Conservation (phyloP, 2,797 vertebrate genomes). For the Eidolon dupreanum region DNA sequence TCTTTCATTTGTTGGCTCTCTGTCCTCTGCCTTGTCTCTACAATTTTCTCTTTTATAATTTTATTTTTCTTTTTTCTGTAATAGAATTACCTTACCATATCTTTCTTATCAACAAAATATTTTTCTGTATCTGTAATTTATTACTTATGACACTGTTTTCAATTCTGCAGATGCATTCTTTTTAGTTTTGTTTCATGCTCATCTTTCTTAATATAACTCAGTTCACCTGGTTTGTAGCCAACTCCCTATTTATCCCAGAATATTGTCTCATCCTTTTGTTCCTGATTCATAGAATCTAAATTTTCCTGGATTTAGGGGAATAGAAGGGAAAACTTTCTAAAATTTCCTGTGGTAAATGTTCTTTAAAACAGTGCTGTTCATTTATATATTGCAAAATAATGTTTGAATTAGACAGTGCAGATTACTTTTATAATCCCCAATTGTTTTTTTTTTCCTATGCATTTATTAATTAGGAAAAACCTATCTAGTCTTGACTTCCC, state of each 20-base stretch:
- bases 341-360: not conserved
- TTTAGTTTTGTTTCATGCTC: not conserved
- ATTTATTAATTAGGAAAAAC: not conserved
- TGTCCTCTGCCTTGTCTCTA: not conserved
- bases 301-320: not conserved
- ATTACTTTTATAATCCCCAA: not conserved
- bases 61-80: not conserved
- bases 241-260: not conserved
- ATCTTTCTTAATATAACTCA: not conserved
- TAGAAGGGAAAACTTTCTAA: not conserved
- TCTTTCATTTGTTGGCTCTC: not conserved
- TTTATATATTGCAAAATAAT: not conserved
- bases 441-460: not conserved
- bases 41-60: conserved; percentile 2
- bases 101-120: not conserved
- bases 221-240: not conserved
- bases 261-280: not conserved
- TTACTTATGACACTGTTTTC: not conserved
- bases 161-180: not conserved
- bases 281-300: not conserved
- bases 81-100: not conserved
- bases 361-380: not conserved
- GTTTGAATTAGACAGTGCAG: not conserved
- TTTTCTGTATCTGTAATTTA: not conserved
- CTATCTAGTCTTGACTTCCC: not conserved